These are phyloP conservation scores for Zootermopsis nevadensis DNA, from an alignment of 2,888 invertebrate genomes.

Conservation along the genomic window DNA sequence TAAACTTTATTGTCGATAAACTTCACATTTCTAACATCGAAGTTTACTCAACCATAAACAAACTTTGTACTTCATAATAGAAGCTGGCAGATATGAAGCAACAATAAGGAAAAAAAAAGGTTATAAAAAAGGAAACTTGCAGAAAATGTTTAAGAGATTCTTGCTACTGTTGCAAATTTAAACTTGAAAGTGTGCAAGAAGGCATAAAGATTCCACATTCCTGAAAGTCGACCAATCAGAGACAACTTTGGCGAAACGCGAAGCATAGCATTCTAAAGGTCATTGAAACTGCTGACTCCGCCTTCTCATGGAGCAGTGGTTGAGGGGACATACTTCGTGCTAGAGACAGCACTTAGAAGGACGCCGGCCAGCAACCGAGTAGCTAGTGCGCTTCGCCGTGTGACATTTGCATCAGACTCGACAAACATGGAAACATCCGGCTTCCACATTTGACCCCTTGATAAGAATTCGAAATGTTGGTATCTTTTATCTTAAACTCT, in stretches of 20 bases:
- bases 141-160: background rate
- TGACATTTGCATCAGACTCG: background rate
- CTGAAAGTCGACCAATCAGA: conserved; percentile 22
- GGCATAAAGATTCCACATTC: conserved; percentile 15
- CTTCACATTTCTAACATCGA: background rate
- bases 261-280: conserved; percentile 41
- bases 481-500: background rate
- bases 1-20: background rate
- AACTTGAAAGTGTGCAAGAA: background rate
- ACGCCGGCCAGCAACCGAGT: background rate
- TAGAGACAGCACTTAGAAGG: background rate
- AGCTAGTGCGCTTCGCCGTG: background rate
- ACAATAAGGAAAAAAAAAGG: background rate
- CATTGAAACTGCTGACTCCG: conserved; percentile 45
- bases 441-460: background rate
- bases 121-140: background rate
- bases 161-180: conserved; percentile 7
- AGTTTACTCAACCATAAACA: background rate
- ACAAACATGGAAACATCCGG: background rate
- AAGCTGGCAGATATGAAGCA: background rate
- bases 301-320: background rate
- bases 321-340: background rate
- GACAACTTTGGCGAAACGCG: background rate
- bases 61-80: background rate
- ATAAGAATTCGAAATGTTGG: background rate